Evolutionary conservation across 1,140 invertebrate genomes (phyloP).

Genomic region (Macrosteles quadrilineatus): DNA sequence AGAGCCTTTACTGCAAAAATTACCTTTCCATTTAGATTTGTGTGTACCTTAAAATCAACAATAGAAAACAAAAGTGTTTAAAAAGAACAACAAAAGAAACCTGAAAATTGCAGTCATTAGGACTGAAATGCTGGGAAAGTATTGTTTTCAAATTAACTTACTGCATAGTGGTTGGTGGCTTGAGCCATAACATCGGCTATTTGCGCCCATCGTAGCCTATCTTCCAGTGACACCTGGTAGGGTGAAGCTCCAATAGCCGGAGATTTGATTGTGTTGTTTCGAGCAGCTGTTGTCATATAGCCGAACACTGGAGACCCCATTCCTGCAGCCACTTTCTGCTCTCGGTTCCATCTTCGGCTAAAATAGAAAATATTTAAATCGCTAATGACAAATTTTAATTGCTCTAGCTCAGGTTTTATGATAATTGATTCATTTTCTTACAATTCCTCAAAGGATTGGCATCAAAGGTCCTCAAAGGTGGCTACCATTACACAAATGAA

Average conservation of each 20-base stretch:
- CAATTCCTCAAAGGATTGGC: slow-evolving; percentile 12
- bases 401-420: too few species aligned
- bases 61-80: too few species aligned
- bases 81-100: too few species aligned
- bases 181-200: slow-evolving; percentile 78
- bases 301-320: slow-evolving; percentile 79
- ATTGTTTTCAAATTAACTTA: too few species aligned
- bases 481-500: too few species aligned
- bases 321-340: slow-evolving; percentile 71
- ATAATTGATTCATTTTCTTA: slow-evolving; percentile 9
- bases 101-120: too few species aligned
- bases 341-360: slow-evolving; percentile 83
- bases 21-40: too few species aligned
- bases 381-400: slow-evolving; percentile 41
- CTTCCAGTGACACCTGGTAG: slow-evolving; percentile 67
- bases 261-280: slow-evolving; percentile 62
- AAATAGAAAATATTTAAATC: too few species aligned
- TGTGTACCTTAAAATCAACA: too few species aligned
- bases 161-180: slow-evolving; percentile 76
- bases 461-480: too few species aligned
- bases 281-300: slow-evolving; percentile 67
- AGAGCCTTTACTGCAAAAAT: too few species aligned
- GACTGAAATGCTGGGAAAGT: too few species aligned
- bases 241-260: slow-evolving; percentile 57
- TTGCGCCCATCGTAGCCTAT: slow-evolving; percentile 79